Percentiles rank a stretch among this genome's conserved stretches.
These are phyloP conservation scores for Amphiura filiformis DNA, from an alignment of 35 echinoderm and acorn worm species.

Conservation along the genomic window DNA sequence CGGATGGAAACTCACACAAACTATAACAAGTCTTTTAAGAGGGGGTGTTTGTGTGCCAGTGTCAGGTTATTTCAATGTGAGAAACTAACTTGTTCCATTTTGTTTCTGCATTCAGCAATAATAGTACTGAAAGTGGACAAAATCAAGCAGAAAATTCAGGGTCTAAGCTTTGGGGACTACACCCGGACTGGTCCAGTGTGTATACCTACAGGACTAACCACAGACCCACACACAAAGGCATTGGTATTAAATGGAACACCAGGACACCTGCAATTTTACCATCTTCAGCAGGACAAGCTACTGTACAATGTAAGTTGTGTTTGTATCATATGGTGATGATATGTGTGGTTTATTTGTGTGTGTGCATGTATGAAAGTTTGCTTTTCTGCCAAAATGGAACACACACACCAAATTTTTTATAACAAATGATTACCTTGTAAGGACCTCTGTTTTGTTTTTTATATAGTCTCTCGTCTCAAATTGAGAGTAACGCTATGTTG, in stretches of 20 bases:
- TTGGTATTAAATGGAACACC: constrained; percentile 72
- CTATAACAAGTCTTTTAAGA: too few relatives aligned
- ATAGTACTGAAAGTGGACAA: constrained; percentile 51
- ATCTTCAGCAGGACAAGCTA: constrained; percentile 60
- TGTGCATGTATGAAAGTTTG: neutral
- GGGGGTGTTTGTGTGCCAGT: too few relatives aligned
- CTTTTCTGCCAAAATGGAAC: neutral
- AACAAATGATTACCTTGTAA: too few relatives aligned
- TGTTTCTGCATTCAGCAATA: constrained; percentile 46
- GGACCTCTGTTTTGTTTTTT: too few relatives aligned
- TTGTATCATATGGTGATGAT: neutral
- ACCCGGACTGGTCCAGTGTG: constrained; percentile 15
- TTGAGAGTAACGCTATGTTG: too few relatives aligned
- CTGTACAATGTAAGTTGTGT: constrained; percentile 78
- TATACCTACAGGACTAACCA: constrained; percentile 48
- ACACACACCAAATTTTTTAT: too few relatives aligned
- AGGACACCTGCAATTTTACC: constrained; percentile 92
- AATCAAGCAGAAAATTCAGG: constrained; percentile 82
- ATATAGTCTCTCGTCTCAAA: too few relatives aligned
- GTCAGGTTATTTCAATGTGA: too few relatives aligned
- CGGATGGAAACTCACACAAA: too few relatives aligned
- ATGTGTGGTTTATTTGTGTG: neutral
- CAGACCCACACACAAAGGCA: constrained; percentile 80
- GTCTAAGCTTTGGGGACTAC: constrained; percentile 53
- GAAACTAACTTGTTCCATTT: too few relatives aligned